A percentile compares a stretch with the other conserved stretches of the same genome.
Conservation (phyloP, 2,888 invertebrate species). For the Cheiracanthium punctorium region DNA sequence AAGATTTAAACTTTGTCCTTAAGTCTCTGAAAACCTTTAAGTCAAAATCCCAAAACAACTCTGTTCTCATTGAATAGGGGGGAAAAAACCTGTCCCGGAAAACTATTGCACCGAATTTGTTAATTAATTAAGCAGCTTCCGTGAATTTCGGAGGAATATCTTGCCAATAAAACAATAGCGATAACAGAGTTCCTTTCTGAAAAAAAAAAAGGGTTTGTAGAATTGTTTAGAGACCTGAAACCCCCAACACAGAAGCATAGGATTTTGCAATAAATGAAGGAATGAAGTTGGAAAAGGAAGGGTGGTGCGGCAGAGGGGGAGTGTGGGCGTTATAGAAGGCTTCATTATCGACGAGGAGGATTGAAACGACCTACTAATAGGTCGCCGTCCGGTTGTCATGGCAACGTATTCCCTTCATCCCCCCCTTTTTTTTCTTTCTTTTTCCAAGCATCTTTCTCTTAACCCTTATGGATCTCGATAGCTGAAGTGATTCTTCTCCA, state of each 20-base stretch:
- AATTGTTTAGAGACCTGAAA: background rate
- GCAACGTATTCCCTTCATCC: slow-evolving; percentile 56
- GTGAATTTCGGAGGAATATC: background rate
- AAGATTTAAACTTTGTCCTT: background rate
- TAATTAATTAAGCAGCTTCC: slow-evolving; percentile 3
- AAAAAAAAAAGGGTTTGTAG: slow-evolving; percentile 3
- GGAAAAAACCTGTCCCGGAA: background rate
- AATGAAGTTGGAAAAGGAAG: slow-evolving; percentile 29
- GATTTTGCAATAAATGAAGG: slow-evolving; percentile 66
- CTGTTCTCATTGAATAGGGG: background rate
- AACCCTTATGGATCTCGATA: slow-evolving; percentile 63
- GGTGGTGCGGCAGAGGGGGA: background rate
- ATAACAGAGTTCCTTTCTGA: background rate
- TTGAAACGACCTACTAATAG: slow-evolving; percentile 69
- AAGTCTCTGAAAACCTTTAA: background rate
- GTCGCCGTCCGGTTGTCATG: slow-evolving; percentile 66
- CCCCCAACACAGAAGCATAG: slow-evolving; percentile 11
- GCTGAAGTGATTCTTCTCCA: slow-evolving; percentile 63
- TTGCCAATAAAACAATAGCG: slow-evolving; percentile 8
- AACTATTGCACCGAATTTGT: slow-evolving; percentile 5
- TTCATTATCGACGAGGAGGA: slow-evolving; percentile 68
- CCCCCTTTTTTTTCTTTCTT: slow-evolving; percentile 25
- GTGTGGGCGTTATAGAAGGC: slow-evolving; percentile 48
- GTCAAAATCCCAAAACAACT: slow-evolving; percentile 4
- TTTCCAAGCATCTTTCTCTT: slow-evolving; percentile 24